phyloP scores from a whole-genome alignment of 2,888 invertebrate species.

The Chaetoderma sp. region DNA sequence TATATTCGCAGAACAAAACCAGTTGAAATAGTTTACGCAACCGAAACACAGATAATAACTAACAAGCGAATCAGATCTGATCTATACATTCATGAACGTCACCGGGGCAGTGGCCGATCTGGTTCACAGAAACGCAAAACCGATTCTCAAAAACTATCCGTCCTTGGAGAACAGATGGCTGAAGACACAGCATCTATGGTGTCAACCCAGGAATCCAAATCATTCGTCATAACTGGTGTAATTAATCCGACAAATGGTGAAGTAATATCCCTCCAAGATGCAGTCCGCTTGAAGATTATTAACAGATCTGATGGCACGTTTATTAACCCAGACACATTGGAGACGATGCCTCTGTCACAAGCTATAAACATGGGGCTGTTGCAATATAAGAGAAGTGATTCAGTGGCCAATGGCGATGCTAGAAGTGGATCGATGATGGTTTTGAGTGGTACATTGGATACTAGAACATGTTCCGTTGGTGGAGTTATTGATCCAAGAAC shows the following conservation, averaged over 20 bases:
- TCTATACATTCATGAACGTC: constrained; percentile 56
- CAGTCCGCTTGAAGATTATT: constrained; percentile 59
- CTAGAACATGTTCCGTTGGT: constrained; percentile 42
- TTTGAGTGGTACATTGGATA: constrained; percentile 28
- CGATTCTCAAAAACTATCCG: no score
- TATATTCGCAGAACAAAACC: constrained; percentile 47
- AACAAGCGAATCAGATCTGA: constrained; percentile 44
- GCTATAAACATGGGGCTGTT: constrained; percentile 64
- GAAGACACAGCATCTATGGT: no score
- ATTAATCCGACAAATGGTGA: constrained; percentile 59
- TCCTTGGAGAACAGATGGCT: no score
- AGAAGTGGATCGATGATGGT: constrained; percentile 31
- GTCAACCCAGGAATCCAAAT: constrained; percentile 41
- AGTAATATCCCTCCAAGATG: constrained; percentile 59
- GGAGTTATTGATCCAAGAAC: constrained; percentile 52
- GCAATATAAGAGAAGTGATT: constrained; percentile 51
- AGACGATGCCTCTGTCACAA: constrained; percentile 62
- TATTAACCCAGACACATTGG: constrained; percentile 55
- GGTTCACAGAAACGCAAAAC: no score
- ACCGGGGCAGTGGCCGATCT: constrained; percentile 31
- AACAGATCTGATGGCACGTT: constrained; percentile 60
- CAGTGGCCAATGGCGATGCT: constrained; percentile 40
- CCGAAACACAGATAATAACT: constrained; percentile 45
- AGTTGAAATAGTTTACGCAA: constrained; percentile 47
- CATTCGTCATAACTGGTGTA: constrained; percentile 59